Base-by-base conservation (phyloP, 2,888 invertebrate genomes). In the Nudaria mundana region DNA sequence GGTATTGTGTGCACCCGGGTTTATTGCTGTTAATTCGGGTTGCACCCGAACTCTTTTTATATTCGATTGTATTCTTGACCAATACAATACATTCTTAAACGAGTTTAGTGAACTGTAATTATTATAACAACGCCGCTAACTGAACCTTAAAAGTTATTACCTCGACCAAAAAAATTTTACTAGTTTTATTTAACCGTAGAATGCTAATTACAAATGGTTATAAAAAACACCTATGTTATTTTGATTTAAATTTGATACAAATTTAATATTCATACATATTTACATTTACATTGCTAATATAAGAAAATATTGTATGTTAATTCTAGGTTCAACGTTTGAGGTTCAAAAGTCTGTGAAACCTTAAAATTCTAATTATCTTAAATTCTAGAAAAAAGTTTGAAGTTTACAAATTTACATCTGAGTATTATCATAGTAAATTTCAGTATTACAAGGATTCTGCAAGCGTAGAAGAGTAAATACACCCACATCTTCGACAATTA, bases 1-100 rank as follows among this genome's bases (percentile, higher is more conserved):
- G 42, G 49, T 47, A 41, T 39, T 41, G 49, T 32, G 34, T 30
- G 15, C 32, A 30, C 15, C 16, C 11, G 7, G 11, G 20, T 40
- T 36, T 30, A 15, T 37, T 30, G 38, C 40, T 28, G 37, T 36
- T 52, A 45, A 45, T 37, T 52, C 41, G 39, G 31, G 22, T 41
- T 52, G 37, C 38, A 39, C 12, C 23, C n/a, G 26, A 44, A 49
- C 31, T 15, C 39, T 22, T 37, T 43, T 23, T 24, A 22, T 20
- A 18, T 16, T 34, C 18, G 15, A 26, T 18, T 18, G 15, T 12
- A 12, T 13, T 26, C 26, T 34, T 12, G 18, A n/a, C 1, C 12
- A n/a, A 11, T n/a, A 28, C 14, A 28, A 14, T 6, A 28, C 8
- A n/a, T 28, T 6, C 7, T 29, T 8, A 14, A 20, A 20, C 10